Evolutionary conservation across 2,113 vertebrate species (phyloP).

Genomic region (Fregata magnificens): DNA sequence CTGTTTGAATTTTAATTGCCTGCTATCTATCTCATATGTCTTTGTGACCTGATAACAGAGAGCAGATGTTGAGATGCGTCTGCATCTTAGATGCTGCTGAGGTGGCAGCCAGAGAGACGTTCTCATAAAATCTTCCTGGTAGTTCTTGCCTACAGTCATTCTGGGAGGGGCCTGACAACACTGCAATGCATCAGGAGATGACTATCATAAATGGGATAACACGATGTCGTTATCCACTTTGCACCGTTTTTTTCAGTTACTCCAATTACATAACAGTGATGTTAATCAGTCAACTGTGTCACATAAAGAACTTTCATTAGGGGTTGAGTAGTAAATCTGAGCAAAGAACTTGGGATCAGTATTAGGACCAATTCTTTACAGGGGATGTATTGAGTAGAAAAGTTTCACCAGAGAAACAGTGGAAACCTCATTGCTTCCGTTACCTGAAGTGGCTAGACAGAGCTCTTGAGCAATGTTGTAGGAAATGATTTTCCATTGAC

Average conservation of each 20-base stretch:
- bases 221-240: neutral
- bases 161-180: neutral
- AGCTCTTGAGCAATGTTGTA: neutral
- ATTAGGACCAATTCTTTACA: neutral
- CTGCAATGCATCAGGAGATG: neutral
- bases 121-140: neutral
- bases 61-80: neutral
- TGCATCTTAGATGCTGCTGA: neutral
- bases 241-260: neutral
- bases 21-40: neutral
- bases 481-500: neutral
- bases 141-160: neutral
- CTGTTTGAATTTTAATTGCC: neutral
- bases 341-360: neutral
- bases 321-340: neutral
- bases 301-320: neutral
- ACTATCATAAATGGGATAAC: neutral
- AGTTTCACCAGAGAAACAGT: neutral
- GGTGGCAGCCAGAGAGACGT: neutral
- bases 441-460: neutral
- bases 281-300: neutral
- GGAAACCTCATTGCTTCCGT: neutral
- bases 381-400: neutral
- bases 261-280: neutral
- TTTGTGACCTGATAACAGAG: neutral